phyloP scores from a whole-genome alignment of 1,140 invertebrate genomes.

The Orius laevigatus region DNA sequence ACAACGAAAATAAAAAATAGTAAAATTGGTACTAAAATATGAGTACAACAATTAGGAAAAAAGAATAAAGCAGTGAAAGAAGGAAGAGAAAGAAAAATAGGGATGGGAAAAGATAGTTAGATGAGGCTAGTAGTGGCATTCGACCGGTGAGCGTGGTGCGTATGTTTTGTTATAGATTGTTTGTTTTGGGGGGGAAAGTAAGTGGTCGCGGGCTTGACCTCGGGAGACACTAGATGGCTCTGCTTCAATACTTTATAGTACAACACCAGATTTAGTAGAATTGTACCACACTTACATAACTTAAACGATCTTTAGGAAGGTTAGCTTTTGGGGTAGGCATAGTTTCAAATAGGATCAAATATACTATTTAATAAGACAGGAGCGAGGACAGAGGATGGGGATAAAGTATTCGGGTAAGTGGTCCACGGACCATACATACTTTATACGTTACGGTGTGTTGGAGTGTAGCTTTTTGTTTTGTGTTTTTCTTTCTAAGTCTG shows the following conservation, averaged over 20 bases:
- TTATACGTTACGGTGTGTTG: constrained; percentile 13
- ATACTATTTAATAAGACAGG: constrained; percentile 11
- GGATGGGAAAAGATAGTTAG: background rate
- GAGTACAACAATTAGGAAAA: background rate
- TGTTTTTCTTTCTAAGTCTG: constrained; percentile 3
- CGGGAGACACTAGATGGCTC: background rate
- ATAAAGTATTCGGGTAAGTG: constrained; percentile 6
- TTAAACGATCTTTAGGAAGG: constrained; percentile 3
- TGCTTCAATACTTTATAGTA: background rate
- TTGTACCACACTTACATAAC: constrained; percentile 17
- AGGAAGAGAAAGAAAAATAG: background rate
- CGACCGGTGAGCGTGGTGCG: background rate
- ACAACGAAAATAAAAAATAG: too few relatives aligned
- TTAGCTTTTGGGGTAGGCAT: background rate
- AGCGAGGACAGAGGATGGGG: background rate
- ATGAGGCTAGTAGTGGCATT: background rate
- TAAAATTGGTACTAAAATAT: too few relatives aligned
- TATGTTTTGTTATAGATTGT: too few relatives aligned
- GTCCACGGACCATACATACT: constrained; percentile 19
- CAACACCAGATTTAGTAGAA: constrained; percentile 6
- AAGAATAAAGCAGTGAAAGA: background rate
- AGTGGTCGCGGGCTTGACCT: background rate
- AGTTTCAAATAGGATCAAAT: constrained; percentile 9
- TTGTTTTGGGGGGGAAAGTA: background rate
- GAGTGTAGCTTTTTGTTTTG: constrained; percentile 8